These are phyloP conservation scores for Prosapia bicincta DNA, from an alignment of 2,888 invertebrate genomes.

Conservation along the genomic window DNA sequence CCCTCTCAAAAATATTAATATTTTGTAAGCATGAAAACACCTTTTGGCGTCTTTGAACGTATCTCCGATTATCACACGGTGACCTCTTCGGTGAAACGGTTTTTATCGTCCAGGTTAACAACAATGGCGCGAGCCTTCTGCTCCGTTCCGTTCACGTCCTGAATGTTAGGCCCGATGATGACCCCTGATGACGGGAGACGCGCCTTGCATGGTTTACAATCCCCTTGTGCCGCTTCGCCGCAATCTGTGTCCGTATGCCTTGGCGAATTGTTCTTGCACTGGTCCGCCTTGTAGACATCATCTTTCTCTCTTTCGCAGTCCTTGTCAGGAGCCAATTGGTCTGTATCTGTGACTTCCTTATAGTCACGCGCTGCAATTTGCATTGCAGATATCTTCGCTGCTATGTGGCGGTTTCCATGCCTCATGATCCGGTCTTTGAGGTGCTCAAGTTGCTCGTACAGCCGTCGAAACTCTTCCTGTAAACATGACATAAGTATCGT, in stretches of 20 bases:
- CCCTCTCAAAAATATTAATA: no score
- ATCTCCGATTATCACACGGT: slow-evolving; percentile 59
- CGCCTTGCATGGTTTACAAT: not conserved
- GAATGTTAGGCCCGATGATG: not conserved
- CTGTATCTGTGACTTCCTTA: slow-evolving; percentile 5
- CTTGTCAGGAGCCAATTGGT: not conserved
- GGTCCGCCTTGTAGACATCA: not conserved
- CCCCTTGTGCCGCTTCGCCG: not conserved
- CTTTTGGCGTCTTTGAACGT: no score
- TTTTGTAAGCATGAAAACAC: no score
- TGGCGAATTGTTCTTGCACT: not conserved
- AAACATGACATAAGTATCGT: no score
- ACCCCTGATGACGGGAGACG: not conserved
- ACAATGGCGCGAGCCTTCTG: slow-evolving; percentile 61
- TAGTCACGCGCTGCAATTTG: slow-evolving; percentile 64
- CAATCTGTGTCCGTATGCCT: not conserved
- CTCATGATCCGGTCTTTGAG: slow-evolving; percentile 76
- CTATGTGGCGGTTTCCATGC: slow-evolving; percentile 68
- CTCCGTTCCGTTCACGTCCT: not conserved
- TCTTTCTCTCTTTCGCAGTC: not conserved
- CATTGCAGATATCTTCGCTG: slow-evolving; percentile 75
- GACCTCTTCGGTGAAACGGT: slow-evolving; percentile 76
- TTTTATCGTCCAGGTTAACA: slow-evolving; percentile 76
- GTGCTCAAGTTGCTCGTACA: slow-evolving; percentile 74
- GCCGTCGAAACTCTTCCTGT: slow-evolving; percentile 77